Evolutionary conservation across 2,888 invertebrate species (phyloP).

Genomic region (Drosophila koepferae): DNA sequence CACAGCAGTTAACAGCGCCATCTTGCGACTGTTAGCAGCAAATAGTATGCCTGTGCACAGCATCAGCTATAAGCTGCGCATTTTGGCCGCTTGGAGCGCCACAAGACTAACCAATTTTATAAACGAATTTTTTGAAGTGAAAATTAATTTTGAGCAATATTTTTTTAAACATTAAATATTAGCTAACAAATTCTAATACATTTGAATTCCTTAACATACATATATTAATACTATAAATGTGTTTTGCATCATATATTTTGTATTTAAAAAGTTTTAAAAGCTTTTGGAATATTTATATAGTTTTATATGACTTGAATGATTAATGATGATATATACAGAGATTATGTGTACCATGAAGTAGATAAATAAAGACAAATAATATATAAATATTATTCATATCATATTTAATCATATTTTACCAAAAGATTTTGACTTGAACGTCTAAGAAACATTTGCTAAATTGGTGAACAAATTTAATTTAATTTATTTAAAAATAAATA

Average conservation of each 20-base stretch:
- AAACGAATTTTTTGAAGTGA: background rate
- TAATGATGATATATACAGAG: too few relatives aligned
- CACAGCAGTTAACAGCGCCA: constrained; percentile 2
- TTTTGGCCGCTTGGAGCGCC: constrained; percentile 23
- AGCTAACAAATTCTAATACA: background rate
- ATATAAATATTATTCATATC: too few relatives aligned
- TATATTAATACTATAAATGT: too few relatives aligned
- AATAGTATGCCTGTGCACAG: background rate
- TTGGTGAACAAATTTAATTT: too few relatives aligned
- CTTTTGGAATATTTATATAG: too few relatives aligned
- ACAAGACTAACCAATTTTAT: background rate
- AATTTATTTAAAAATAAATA: background rate
- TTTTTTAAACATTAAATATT: background rate
- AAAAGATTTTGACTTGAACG: too few relatives aligned
- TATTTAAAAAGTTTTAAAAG: too few relatives aligned
- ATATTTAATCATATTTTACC: too few relatives aligned
- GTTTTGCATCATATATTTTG: background rate
- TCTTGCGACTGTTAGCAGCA: constrained; percentile 8
- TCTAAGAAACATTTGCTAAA: too few relatives aligned
- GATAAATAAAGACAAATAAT: too few relatives aligned
- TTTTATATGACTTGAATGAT: too few relatives aligned
- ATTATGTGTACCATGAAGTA: too few relatives aligned
- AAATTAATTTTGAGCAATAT: background rate
- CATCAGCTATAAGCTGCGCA: background rate
- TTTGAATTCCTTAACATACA: background rate